Evolutionary conservation across 2,113 vertebrate genomes (phyloP).

Genomic region (Lampris incognitus): DNA sequence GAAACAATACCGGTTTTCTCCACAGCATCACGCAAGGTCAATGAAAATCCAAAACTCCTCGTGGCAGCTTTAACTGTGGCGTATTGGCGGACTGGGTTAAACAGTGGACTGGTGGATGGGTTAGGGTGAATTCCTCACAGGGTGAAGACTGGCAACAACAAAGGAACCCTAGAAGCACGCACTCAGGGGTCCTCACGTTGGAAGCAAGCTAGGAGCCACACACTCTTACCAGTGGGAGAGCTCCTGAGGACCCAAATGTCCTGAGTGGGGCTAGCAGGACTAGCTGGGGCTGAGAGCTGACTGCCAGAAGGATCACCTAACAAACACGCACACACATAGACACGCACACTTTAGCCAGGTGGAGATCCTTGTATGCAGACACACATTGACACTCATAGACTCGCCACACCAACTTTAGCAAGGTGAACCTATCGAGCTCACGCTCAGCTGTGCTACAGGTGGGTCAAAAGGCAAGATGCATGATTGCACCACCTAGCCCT

Average conservation of each 20-base stretch:
- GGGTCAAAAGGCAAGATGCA: not conserved
- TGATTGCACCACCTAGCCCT: not conserved
- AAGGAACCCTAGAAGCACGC: no score
- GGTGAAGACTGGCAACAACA: not conserved
- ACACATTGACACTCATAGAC: constrained; percentile 25
- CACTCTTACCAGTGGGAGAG: constrained; percentile 81
- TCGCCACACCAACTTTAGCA: not conserved
- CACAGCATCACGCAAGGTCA: no score
- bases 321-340: constrained; percentile 72
- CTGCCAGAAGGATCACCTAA: constrained; percentile 76
- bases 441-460: not conserved
- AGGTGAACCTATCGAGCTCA: constrained; percentile 10
- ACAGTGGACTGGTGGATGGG: no score
- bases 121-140: not conserved
- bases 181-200: not conserved
- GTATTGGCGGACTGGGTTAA: no score
- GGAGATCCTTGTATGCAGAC: constrained; percentile 31
- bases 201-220: constrained; percentile 50
- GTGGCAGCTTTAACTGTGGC: no score
- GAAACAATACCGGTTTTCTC: no score
- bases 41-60: no score
- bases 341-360: constrained; percentile 66
- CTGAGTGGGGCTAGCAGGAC: constrained; percentile 75
- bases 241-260: constrained; percentile 85
- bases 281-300: constrained; percentile 70